These are phyloP conservation scores for Bembecia ichneumoniformis DNA, from an alignment of 2,888 invertebrate genomes.

Conservation along the genomic window DNA sequence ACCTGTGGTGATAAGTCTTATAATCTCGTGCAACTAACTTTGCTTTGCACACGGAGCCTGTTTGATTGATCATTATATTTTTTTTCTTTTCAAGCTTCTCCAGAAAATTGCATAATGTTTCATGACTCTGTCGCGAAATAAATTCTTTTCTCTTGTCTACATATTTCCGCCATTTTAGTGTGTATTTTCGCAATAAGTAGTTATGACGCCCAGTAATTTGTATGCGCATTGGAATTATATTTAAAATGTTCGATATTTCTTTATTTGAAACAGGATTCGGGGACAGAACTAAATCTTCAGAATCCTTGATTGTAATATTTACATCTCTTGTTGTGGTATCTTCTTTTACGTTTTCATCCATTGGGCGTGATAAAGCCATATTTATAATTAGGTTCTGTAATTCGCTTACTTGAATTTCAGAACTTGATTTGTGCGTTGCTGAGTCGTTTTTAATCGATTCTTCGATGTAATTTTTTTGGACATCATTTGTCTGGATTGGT, in stretches of 20 bases:
- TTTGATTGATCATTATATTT: slow-evolving; percentile 19
- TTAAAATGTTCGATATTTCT: slow-evolving; percentile 20
- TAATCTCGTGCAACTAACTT: slow-evolving; percentile 42
- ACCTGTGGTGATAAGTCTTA: slow-evolving; percentile 59
- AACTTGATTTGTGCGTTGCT: neutral
- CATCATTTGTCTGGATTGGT: too few species aligned
- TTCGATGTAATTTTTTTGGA: too few species aligned
- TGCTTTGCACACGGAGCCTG: slow-evolving; percentile 31
- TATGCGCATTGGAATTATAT: slow-evolving; percentile 33
- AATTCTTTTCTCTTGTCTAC: slow-evolving; percentile 31
- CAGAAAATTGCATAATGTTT: slow-evolving; percentile 45
- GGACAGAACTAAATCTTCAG: slow-evolving; percentile 2
- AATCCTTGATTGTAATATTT: neutral
- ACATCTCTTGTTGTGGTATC: slow-evolving; percentile 5
- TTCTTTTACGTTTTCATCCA: slow-evolving; percentile 19
- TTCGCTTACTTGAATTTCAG: slow-evolving; percentile 23
- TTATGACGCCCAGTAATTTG: slow-evolving; percentile 28
- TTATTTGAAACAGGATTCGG: slow-evolving; percentile 6
- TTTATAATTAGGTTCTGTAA: slow-evolving; percentile 47
- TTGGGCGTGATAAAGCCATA: slow-evolving; percentile 42
- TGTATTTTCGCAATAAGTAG: slow-evolving; percentile 36
- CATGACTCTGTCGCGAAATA: slow-evolving; percentile 34
- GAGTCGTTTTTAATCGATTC: neutral
- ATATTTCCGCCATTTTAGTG: slow-evolving; percentile 44
- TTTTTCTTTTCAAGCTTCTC: slow-evolving; percentile 53